phyloP scores from a whole-genome alignment of 2,888 invertebrate species.

The Harpalus rubripes region DNA sequence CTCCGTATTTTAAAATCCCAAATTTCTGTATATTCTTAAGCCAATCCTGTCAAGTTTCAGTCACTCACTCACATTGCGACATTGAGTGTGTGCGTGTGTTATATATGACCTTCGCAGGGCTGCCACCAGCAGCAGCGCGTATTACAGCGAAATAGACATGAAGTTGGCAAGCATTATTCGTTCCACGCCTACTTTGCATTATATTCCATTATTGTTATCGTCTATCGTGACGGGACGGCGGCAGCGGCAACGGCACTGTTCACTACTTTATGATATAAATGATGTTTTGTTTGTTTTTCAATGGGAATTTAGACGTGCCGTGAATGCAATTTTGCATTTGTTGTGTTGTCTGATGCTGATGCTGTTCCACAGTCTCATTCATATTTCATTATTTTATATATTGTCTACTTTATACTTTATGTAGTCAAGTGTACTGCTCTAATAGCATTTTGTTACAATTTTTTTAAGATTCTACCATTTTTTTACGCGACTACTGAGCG shows the following conservation, averaged over 20 bases:
- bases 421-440: background rate
- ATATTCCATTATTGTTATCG: constrained; percentile 54
- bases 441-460: background rate
- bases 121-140: constrained; percentile 48
- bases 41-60: too few species aligned
- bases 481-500: too few species aligned
- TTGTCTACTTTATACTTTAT: constrained; percentile 12
- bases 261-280: constrained; percentile 54
- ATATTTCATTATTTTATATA: constrained; percentile 25
- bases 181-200: constrained; percentile 55
- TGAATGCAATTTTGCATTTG: constrained; percentile 51
- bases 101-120: constrained; percentile 54
- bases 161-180: constrained; percentile 58
- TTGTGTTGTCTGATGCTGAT: constrained; percentile 41
- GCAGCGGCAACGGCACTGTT: constrained; percentile 11
- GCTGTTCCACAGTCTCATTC: constrained; percentile 11
- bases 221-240: constrained; percentile 27
- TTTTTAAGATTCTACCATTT: too few species aligned
- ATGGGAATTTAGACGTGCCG: constrained; percentile 48
- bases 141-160: constrained; percentile 48
- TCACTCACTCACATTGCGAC: background rate
- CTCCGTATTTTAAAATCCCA: too few species aligned
- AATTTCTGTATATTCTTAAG: too few species aligned
- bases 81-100: background rate
- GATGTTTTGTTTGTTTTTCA: constrained; percentile 51